A percentile compares a stretch with the other conserved stretches of the same genome.
Evolutionary conservation across 2,888 invertebrate species (phyloP).

Genomic region (Linyphia triangularis): DNA sequence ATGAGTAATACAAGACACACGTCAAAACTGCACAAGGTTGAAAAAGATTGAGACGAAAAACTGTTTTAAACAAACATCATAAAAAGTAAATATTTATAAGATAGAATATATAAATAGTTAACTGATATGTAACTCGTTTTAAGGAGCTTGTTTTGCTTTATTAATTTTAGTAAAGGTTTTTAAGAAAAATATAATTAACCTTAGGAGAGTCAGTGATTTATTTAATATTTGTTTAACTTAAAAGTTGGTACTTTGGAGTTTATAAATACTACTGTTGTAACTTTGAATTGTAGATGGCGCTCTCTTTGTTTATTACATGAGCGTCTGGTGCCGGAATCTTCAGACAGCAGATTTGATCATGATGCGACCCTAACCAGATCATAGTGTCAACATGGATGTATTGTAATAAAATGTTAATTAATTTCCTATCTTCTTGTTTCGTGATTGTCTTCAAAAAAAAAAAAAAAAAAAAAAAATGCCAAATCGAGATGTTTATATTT

Average conservation of each 20-base stretch:
- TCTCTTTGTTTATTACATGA: too few species aligned
- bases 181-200: not conserved
- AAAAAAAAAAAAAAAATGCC: too few species aligned
- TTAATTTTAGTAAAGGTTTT: not conserved
- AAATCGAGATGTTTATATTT: too few species aligned
- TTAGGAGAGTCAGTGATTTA: not conserved
- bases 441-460: too few species aligned
- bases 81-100: conserved; percentile 3
- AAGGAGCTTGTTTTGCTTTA: not conserved
- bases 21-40: conserved; percentile 38
- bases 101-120: not conserved
- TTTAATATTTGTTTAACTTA: not conserved
- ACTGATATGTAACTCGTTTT: not conserved
- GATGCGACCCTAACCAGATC: too few species aligned
- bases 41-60: conserved; percentile 26
- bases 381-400: too few species aligned
- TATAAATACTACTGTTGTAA: not conserved
- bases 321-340: too few species aligned
- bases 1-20: conserved; percentile 69
- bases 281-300: too few species aligned
- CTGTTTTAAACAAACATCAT: not conserved
- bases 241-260: not conserved
- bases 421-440: too few species aligned
- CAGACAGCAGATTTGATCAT: too few species aligned
- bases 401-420: too few species aligned